Evolutionary conservation across 2,113 vertebrate species (phyloP).

Genomic region (Micronycteris hirsuta): DNA sequence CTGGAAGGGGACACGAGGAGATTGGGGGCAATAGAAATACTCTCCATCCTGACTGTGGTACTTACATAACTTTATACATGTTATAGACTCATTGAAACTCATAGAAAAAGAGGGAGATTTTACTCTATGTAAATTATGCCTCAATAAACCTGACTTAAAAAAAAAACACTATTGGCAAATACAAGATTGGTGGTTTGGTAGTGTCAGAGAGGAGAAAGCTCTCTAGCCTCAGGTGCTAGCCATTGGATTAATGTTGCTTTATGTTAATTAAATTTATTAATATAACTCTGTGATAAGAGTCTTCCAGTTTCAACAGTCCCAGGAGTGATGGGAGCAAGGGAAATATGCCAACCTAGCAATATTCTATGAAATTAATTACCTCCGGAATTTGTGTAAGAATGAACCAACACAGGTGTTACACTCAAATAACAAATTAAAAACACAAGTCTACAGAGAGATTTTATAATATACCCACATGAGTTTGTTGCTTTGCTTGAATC

Average conservation of each 20-base stretch:
- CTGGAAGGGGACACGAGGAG: not conserved
- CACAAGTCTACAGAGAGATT: conserved; percentile 11
- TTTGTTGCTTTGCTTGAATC: not conserved
- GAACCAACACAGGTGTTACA: conserved; percentile 40
- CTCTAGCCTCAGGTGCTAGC: conserved; percentile 44
- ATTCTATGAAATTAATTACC: conserved; percentile 62
- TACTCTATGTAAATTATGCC: not conserved
- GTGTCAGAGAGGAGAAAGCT: not conserved
- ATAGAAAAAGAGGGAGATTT: not conserved
- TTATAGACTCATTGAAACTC: not conserved
- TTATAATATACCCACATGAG: not conserved
- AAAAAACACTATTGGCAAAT: not conserved
- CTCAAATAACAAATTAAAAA: conserved; percentile 54
- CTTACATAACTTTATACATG: not conserved
- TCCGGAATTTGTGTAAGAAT: conserved; percentile 51
- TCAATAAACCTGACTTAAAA: not conserved
- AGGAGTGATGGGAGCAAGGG: conserved; percentile 40
- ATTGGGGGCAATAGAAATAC: not conserved
- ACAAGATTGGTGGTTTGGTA: not conserved
- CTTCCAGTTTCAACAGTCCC: conserved; percentile 52
- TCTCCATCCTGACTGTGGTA: not conserved
- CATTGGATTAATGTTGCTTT: conserved; percentile 61
- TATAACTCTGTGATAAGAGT: conserved; percentile 61
- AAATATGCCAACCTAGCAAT: conserved; percentile 54
- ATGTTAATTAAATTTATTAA: conserved; percentile 73